Evolutionary conservation across 2,113 vertebrate genomes (phyloP), one percentile per base, ranked within the genome.

Genomic region (Dascyllus trimaculatus): DNA sequence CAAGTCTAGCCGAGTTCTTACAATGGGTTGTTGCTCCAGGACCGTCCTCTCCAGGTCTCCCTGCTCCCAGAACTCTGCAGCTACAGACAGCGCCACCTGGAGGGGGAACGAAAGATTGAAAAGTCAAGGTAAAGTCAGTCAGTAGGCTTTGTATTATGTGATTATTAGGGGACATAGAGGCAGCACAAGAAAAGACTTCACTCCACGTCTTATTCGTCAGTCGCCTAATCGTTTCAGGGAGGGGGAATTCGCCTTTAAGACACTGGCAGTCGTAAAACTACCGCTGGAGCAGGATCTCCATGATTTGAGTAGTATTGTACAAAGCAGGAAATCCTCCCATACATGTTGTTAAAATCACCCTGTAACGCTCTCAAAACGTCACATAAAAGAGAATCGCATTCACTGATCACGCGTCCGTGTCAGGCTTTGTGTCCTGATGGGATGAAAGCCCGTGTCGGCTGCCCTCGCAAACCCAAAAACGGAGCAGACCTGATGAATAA

Each of bases 1-100:
- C 18, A 22, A 38, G 56, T 29, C 38, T 54, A 6, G 61, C n/a
- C 10, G 45, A 49, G 32, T 29, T 40, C 94, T 95, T 91, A 95
- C 95, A 59, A 96, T 96, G 18, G 95, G 95, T 1, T 94, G 89
- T 24, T 95, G 95, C 83, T 96, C 93, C 84, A 95, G 89, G 18
- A 95, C 94, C 0, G 93, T 95, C 82, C 95, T 93, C 89, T 96
- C 95, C 89, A 96, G 89, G 82, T 95, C 95, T 86, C 95, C 95
- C 91, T 96, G 95, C 87, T 96, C 95, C 95, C 95, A 96, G 93
- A 96, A 96, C 91, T 96, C 95, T 48, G 95, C 95, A 19, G 95
- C 95, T 1, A 95, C 95, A 15, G 92, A 93, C 75, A 96, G 85
- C 75, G 95, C 95, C 93, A 96, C 95, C 95, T 96, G n/a, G 19